Percentiles rank a stretch among this genome's conserved stretches.
phyloP scores from a whole-genome alignment of 2,797 vertebrate genomes.

The Myotis myotis region DNA sequence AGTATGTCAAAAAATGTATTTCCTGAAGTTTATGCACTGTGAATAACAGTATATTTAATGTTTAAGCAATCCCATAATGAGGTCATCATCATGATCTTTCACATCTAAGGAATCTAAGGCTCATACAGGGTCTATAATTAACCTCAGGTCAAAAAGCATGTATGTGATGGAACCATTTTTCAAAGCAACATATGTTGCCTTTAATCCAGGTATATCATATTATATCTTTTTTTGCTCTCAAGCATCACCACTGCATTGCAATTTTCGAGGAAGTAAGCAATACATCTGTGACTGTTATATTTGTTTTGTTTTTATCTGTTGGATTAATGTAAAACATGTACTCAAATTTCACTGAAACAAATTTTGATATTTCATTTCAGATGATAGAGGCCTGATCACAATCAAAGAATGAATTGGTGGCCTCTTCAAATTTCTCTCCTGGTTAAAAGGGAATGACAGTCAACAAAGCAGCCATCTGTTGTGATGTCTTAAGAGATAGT shows the following conservation, averaged over 20 bases:
- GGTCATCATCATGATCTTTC: neutral
- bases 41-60: neutral
- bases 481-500: neutral
- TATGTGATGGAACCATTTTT: neutral
- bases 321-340: neutral
- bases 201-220: neutral
- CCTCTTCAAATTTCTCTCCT: neutral
- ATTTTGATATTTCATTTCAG: constrained; percentile 17
- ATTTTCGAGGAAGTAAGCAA: neutral
- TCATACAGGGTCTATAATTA: neutral
- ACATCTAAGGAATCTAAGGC: neutral
- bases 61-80: neutral
- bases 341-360: neutral
- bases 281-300: neutral
- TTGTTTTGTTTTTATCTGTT: neutral
- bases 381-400: neutral
- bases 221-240: neutral
- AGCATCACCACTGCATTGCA: neutral
- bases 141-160: neutral
- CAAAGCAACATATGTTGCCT: neutral
- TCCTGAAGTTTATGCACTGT: neutral
- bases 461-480: neutral
- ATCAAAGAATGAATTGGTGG: neutral
- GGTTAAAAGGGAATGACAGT: neutral
- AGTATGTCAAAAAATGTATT: neutral